Conservation (phyloP, 1,140 invertebrate species). For the Pseudomyrmex gracilis region DNA sequence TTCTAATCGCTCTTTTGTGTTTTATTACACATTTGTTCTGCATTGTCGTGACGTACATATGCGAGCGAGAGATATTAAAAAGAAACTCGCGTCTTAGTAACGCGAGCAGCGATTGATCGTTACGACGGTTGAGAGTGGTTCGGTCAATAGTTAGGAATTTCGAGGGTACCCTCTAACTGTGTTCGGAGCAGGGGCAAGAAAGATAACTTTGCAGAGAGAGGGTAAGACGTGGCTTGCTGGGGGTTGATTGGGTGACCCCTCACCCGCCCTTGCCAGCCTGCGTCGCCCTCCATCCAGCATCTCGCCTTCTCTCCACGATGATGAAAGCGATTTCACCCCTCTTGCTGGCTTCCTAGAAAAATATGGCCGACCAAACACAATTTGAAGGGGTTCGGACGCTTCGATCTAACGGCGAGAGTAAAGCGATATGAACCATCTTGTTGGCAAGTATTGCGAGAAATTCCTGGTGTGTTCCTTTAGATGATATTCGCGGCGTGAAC, state of each 20-base stretch:
- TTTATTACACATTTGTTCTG: not conserved
- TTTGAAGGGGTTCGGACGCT: conserved; percentile 74
- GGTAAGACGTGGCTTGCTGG: conserved; percentile 84
- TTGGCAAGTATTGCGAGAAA: not conserved
- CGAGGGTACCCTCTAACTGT: conserved; percentile 78
- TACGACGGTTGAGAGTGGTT: conserved; percentile 76
- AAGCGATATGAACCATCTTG: conserved; percentile 19
- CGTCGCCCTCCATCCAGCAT: conserved; percentile 78
- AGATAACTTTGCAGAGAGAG: conserved; percentile 85
- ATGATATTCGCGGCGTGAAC: not conserved
- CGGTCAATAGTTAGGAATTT: conserved; percentile 82
- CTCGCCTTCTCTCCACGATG: conserved; percentile 75
- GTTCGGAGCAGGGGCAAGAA: conserved; percentile 83
- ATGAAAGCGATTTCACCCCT: conserved; percentile 84
- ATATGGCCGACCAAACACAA: conserved; percentile 84
- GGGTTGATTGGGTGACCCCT: conserved; percentile 85
- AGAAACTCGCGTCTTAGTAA: conserved; percentile 59
- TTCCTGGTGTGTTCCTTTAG: conserved; percentile 15
- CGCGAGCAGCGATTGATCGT: conserved; percentile 69
- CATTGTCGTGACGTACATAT: not conserved
- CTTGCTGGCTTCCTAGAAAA: conserved; percentile 75
- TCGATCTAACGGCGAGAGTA: conserved; percentile 40
- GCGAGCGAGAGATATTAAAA: conserved; percentile 17
- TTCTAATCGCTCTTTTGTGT: not conserved
- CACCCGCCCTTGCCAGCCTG: conserved; percentile 66